Evolutionary conservation across 1,140 invertebrate species (phyloP), one percentile per base, ranked within the genome.

Genomic region (Brachionus koreanus): DNA sequence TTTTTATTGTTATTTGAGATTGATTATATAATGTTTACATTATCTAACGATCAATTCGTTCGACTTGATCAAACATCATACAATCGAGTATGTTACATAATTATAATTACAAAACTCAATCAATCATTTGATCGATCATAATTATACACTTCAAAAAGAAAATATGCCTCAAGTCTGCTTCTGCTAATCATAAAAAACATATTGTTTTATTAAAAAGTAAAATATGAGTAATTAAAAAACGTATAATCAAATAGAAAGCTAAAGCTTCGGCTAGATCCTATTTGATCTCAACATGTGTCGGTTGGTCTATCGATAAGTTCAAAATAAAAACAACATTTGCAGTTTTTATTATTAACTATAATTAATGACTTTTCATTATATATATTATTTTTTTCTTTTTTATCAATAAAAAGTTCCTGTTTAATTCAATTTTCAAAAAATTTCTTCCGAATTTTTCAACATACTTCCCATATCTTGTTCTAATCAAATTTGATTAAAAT

Each of bases 201-300:
- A 69, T 69, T 69, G 35, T 39, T 69, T 37, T 39, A 37, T 69
- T 37, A 5, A 37, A 69, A 69, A 39, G 65, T 69, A 69, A 69
- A 69, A 69, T 69, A 69, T 69, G 65, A 69, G 65, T 69, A 69
- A 69, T 69, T 69, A 69, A 69, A 69, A 69, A 69, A 69, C 65
- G 33, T 69, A 69, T 65, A 65, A 69, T 69, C 65, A 69, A 39
- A 69, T 39, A 57, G 19, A 9, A 57, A 57, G 19, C 19, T 19
- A 57, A 16, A 1, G 12, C 12, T 10, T 25, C 49, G 49, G 49
- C 49, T 0, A 9, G 9, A 25, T 57, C 49, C 6, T 9, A n/a
- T 65, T 10, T 65, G 63, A 65, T 65, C 63, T 37, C 33, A 65
- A 33, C 63, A 65, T 65, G 33, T 65, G 63, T 65, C 65, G 65